Base-by-base conservation (phyloP, 37 sponge, comb jelly and placozoan genomes). In the Agelas oroides region DNA sequence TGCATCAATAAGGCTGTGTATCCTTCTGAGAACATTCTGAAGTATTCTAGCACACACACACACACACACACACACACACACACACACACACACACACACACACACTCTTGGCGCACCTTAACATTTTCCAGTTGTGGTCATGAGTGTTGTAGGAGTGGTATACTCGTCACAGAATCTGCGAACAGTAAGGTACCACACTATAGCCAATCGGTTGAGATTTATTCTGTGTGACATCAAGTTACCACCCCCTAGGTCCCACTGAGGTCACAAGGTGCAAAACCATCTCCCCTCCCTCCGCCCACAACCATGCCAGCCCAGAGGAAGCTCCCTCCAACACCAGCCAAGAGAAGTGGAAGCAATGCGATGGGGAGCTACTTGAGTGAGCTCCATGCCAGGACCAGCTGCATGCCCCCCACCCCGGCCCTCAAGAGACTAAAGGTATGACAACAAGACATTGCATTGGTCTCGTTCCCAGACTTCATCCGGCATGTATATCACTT, bases 1-100 rank as follows among this genome's bases (percentile, higher is more conserved):
- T 88, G 89, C 60, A 63, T 81, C 70, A 92, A 92, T 82, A 92
- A 92, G 62, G 70, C 41, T 21, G 61, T 85, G 93, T 92, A 92
- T 92, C 91, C 84, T 32, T 20, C 65, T 54, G 23, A 21, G 15
- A 55, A 40, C 39, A n/a, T n/a, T n/a, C n/a, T n/a, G n/a, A n/a
- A n/a, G n/a, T n/a, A n/a, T n/a, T n/a, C n/a, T n/a, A n/a, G n/a
- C n/a, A n/a, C n/a, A n/a, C n/a, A n/a, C n/a, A n/a, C n/a, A n/a
- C n/a, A n/a, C n/a, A n/a, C n/a, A n/a, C n/a, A n/a, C n/a, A n/a
- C n/a, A n/a, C n/a, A n/a, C n/a, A n/a, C n/a, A n/a, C n/a, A n/a
- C n/a, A n/a, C n/a, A n/a, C n/a, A n/a, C n/a, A n/a, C n/a, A n/a
- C n/a, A n/a, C n/a, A n/a, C n/a, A n/a, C n/a, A n/a, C n/a, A 80